phyloP scores from a whole-genome alignment of 2,113 vertebrate genomes.

The Chinchilla lanigera region DNA sequence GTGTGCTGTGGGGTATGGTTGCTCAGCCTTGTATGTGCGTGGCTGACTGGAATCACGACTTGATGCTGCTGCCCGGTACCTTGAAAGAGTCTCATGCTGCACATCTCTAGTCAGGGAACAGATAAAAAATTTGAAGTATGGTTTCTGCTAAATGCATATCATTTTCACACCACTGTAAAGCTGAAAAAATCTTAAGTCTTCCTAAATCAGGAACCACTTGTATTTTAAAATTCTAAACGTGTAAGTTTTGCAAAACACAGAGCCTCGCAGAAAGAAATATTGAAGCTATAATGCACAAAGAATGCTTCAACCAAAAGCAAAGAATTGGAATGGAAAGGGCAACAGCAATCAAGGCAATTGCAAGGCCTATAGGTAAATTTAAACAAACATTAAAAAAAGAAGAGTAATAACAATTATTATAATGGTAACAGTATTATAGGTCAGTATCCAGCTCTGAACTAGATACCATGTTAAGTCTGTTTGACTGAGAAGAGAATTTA shows the following conservation, averaged over 20 bases:
- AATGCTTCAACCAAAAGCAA: slow-evolving; percentile 7
- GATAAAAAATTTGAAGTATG: neutral
- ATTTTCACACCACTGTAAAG: neutral
- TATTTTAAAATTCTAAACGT: neutral
- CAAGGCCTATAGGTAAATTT: neutral
- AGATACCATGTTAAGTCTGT: neutral
- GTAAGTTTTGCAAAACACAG: neutral
- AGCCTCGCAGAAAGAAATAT: neutral
- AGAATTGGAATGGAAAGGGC: neutral
- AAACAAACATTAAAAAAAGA: neutral
- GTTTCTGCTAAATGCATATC: neutral
- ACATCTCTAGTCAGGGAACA: neutral
- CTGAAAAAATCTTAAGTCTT: neutral
- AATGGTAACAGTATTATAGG: neutral
- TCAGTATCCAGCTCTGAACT: neutral
- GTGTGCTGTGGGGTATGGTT: neutral
- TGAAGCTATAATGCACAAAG: neutral
- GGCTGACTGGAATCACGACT: neutral
- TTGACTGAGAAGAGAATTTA: neutral
- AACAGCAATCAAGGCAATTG: neutral
- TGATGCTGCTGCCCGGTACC: neutral
- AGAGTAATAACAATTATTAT: neutral
- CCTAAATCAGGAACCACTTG: neutral
- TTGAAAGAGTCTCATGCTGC: neutral
- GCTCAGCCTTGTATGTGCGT: no score